Percentiles rank a stretch among this genome's conserved stretches.
These are phyloP conservation scores for Lampris megalopsis DNA, from an alignment of 2,113 vertebrate species.

Conservation along the genomic window DNA sequence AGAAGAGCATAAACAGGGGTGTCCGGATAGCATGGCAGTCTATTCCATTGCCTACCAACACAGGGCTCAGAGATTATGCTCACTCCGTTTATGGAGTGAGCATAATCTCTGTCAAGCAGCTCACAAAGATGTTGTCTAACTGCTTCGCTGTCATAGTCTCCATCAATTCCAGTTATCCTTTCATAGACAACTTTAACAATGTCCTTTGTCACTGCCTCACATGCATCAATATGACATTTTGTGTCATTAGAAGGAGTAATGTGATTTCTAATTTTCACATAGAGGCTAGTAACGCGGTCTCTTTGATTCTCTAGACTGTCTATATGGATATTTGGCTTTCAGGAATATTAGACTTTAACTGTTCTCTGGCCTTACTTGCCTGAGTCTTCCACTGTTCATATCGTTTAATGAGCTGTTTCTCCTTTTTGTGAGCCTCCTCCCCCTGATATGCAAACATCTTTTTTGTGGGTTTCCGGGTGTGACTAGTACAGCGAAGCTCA, in stretches of 20 bases:
- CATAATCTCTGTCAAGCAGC: no score
- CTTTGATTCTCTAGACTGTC: not conserved
- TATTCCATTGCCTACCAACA: no score
- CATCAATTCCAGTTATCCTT: slow-evolving; percentile 18
- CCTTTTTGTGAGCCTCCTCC: slow-evolving; percentile 21
- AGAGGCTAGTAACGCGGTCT: not conserved
- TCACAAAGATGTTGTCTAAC: not conserved
- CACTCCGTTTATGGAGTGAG: not conserved
- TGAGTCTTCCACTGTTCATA: slow-evolving; percentile 25
- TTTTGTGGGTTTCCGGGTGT: not conserved
- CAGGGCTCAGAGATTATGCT: not conserved
- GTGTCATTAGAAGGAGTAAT: not conserved
- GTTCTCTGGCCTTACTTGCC: not conserved
- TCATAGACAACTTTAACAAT: not conserved
- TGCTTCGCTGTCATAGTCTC: slow-evolving; percentile 8
- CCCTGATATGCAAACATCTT: slow-evolving; percentile 13
- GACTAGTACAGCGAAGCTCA: not conserved
- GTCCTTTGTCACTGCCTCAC: no score
- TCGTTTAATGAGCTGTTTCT: not conserved
- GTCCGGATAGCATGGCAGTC: no score
- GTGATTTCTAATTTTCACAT: slow-evolving; percentile 13
- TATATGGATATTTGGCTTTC: not conserved
- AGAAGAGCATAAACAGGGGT: no score
- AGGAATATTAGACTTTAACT: not conserved
- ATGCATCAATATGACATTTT: slow-evolving; percentile 16